These are phyloP conservation scores for Heliothis peltigera DNA, from an alignment of 2,888 invertebrate genomes.

Conservation along the genomic window DNA sequence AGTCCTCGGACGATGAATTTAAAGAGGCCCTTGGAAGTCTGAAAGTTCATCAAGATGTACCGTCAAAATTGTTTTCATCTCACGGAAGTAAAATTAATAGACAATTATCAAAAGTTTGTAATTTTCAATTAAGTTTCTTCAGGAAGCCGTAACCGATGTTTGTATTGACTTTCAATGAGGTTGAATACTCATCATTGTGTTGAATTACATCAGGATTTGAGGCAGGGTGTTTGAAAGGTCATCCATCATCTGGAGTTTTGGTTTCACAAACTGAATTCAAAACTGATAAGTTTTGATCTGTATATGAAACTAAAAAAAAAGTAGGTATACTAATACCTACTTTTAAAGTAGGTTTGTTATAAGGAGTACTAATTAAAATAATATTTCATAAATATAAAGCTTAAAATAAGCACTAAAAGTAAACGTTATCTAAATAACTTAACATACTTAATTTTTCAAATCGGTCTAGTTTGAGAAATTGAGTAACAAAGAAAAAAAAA, in stretches of 20 bases:
- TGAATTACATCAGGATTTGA: slow-evolving; percentile 3
- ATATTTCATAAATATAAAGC: too few relatives aligned
- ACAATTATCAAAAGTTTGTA: slow-evolving; percentile 20
- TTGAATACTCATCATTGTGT: slow-evolving; percentile 3
- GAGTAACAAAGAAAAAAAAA: too few relatives aligned
- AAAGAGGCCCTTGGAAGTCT: slow-evolving; percentile 3
- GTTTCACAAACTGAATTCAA: background rate
- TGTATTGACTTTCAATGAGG: slow-evolving; percentile 11
- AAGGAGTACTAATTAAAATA: too few relatives aligned
- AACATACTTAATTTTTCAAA: too few relatives aligned
- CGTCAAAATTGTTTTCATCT: slow-evolving; percentile 25
- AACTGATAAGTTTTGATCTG: too few relatives aligned
- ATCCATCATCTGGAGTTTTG: slow-evolving; percentile 1
- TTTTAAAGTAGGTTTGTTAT: too few relatives aligned
- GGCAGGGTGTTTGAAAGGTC: slow-evolving; percentile 5
- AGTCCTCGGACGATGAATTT: background rate
- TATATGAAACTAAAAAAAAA: too few relatives aligned
- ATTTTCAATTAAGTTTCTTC: slow-evolving; percentile 13
- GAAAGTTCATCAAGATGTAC: slow-evolving; percentile 6
- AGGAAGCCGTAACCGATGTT: slow-evolving; percentile 3
- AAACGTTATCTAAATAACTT: too few relatives aligned
- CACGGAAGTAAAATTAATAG: slow-evolving; percentile 19
- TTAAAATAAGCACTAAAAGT: too few relatives aligned
- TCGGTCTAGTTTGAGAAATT: too few relatives aligned
- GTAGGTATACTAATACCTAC: too few relatives aligned